These are phyloP conservation scores for Bombus huntii DNA, from an alignment of 1,140 invertebrate genomes.

Conservation along the genomic window DNA sequence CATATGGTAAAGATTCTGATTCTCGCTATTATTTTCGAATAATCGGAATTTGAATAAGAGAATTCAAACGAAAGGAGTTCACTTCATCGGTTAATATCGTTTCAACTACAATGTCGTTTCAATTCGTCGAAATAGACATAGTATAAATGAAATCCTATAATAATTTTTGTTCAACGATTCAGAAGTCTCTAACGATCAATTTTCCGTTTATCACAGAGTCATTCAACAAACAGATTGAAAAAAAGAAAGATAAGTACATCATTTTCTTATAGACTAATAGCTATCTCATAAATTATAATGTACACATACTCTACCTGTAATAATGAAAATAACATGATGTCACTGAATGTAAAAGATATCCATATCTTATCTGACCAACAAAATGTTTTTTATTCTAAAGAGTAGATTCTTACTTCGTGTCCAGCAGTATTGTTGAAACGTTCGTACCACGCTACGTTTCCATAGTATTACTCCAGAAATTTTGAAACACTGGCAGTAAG, in stretches of 20 bases:
- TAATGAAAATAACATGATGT: not conserved
- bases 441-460: not conserved
- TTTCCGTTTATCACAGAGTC: not conserved
- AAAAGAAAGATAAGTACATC: not conserved
- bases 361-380: not conserved
- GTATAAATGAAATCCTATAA: not conserved
- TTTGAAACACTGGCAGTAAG: not conserved
- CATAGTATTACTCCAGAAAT: not conserved
- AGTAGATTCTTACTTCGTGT: not conserved
- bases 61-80: not conserved
- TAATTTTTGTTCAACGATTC: not conserved
- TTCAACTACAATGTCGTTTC: not conserved
- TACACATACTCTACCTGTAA: not conserved
- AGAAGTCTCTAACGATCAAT: not conserved
- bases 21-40: too few relatives aligned
- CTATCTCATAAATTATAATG: too few relatives aligned
- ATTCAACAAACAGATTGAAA: not conserved
- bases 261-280: not conserved
- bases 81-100: not conserved
- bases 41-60: too few relatives aligned
- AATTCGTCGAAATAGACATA: not conserved
- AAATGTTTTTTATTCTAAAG: not conserved
- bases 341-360: not conserved
- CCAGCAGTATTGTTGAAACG: not conserved
- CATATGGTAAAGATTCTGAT: not conserved